A percentile compares a stretch with the other conserved stretches of the same genome.
Evolutionary conservation across 2,113 vertebrate genomes (phyloP).

Genomic region (Gobiocypris rarus): DNA sequence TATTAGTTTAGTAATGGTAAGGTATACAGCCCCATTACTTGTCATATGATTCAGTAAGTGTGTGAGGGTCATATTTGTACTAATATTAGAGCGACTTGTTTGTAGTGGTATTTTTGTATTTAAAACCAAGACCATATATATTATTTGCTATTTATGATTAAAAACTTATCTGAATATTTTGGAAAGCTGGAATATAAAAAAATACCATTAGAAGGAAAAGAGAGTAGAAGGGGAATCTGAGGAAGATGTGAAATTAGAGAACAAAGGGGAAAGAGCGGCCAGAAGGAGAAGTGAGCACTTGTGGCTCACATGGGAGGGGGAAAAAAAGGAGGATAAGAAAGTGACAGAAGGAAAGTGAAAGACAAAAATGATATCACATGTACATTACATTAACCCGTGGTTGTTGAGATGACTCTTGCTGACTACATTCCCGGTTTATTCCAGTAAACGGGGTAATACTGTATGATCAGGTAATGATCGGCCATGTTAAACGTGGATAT

Average conservation of each 20-base stretch:
- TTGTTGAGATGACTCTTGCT: constrained; percentile 34
- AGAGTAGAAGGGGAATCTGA: constrained; percentile 10
- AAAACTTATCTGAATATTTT: constrained; percentile 39
- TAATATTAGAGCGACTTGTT: constrained; percentile 70
- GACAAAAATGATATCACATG: constrained; percentile 46
- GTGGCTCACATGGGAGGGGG: constrained; percentile 35
- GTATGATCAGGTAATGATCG: constrained; percentile 24
- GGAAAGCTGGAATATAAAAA: constrained; percentile 40
- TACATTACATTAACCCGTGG: constrained; percentile 65
- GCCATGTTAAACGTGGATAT: constrained; percentile 34
- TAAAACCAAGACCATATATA: constrained; percentile 64
- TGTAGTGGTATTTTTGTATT: constrained; percentile 77
- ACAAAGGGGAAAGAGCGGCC: neutral
- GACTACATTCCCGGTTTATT: constrained; percentile 54
- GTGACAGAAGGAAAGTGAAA: constrained; percentile 43
- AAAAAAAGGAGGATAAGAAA: constrained; percentile 54
- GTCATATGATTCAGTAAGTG: constrained; percentile 67
- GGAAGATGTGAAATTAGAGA: constrained; percentile 30
- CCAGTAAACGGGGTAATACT: constrained; percentile 45
- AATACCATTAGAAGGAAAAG: constrained; percentile 8
- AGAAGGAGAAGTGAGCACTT: constrained; percentile 17
- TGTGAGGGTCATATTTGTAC: constrained; percentile 68
- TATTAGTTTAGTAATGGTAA: constrained; percentile 72
- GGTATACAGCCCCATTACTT: constrained; percentile 71
- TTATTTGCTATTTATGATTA: constrained; percentile 64